phyloP scores from a whole-genome alignment of 2,113 vertebrate genomes.

The Melanotaenia duboulayi region DNA sequence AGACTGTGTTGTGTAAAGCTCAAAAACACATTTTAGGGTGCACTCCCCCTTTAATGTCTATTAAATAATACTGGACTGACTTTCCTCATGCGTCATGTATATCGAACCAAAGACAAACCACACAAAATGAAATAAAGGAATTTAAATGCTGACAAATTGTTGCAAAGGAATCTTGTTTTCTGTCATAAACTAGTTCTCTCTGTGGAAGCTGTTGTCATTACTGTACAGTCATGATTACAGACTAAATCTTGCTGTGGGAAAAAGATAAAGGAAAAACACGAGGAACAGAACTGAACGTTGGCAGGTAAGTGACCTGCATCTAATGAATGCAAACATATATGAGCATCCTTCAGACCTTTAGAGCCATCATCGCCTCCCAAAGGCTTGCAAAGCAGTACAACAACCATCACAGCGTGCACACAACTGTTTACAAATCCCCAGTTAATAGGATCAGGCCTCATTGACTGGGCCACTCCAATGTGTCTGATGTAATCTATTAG shows the following conservation, averaged over 20 bases:
- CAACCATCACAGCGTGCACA: conserved; percentile 75
- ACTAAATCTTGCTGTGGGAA: background rate
- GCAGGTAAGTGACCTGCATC: conserved; percentile 15
- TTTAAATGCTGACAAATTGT: too few relatives aligned
- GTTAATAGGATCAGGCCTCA: conserved; percentile 84
- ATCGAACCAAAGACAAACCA: too few relatives aligned
- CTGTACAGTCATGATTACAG: conserved; percentile 26
- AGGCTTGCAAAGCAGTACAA: conserved; percentile 76
- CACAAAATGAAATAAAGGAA: too few relatives aligned
- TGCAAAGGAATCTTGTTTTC: background rate
- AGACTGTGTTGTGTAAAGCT: too few relatives aligned
- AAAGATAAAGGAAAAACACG: background rate
- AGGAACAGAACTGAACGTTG: background rate
- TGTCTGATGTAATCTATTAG: conserved; percentile 84
- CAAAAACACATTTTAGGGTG: too few relatives aligned
- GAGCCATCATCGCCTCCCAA: conserved; percentile 55
- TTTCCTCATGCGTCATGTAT: too few relatives aligned
- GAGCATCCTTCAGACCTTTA: conserved; percentile 41
- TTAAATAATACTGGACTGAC: too few relatives aligned
- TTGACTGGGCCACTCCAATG: conserved; percentile 79
- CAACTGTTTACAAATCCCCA: conserved; percentile 84
- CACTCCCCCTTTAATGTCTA: too few relatives aligned
- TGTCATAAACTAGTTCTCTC: conserved; percentile 17
- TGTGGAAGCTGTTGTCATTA: conserved; percentile 10
- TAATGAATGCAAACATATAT: conserved; percentile 29